These are phyloP conservation scores for Ptychodera flava DNA, from an alignment of 35 echinoderm and acorn worm species.

Conservation along the genomic window DNA sequence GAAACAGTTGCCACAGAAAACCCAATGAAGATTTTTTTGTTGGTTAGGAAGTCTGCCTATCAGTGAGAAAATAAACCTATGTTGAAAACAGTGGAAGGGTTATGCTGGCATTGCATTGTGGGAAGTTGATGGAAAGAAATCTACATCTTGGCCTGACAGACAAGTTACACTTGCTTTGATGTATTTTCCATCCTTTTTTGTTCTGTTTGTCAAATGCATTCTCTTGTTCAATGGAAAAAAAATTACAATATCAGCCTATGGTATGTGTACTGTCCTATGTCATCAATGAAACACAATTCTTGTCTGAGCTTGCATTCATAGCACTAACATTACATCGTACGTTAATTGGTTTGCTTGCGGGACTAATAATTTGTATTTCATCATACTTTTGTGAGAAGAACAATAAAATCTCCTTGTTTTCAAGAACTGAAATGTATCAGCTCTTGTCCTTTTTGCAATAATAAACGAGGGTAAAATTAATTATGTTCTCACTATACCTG, in stretches of 20 bases:
- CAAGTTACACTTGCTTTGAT: too few species aligned
- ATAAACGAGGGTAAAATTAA: background rate
- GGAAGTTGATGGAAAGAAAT: too few species aligned
- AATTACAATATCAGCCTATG: too few species aligned
- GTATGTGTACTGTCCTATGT: too few species aligned
- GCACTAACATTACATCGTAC: background rate
- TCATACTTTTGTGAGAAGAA: background rate
- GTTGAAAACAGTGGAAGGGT: background rate
- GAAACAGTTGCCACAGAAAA: background rate
- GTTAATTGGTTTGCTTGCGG: background rate
- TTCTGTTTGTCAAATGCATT: too few species aligned
- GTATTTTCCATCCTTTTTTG: too few species aligned
- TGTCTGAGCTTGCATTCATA: background rate
- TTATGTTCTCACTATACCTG: conserved; percentile 26
- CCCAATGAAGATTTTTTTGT: background rate
- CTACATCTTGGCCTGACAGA: too few species aligned
- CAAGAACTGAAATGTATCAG: too few species aligned
- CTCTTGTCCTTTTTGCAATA: too few species aligned
- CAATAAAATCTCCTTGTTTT: too few species aligned
- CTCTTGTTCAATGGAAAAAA: too few species aligned
- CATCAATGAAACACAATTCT: too few species aligned
- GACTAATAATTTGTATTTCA: background rate
- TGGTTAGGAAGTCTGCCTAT: background rate
- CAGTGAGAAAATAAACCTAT: background rate
- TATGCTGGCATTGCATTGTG: background rate